Percentiles rank a stretch among this genome's conserved stretches.
These are phyloP conservation scores for Carassius gibelio DNA, from an alignment of 2,113 vertebrate species.

Conservation along the genomic window DNA sequence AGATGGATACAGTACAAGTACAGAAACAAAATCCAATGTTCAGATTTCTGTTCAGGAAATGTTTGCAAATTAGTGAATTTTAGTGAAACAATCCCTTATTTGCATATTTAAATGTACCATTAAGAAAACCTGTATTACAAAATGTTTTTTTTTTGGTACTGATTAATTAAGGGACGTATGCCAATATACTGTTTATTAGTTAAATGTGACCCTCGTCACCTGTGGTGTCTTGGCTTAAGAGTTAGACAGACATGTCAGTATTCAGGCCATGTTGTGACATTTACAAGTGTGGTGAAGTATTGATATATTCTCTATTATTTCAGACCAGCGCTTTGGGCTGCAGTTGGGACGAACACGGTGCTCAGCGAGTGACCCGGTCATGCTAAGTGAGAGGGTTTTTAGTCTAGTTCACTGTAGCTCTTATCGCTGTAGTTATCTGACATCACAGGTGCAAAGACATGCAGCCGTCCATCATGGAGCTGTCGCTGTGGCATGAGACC, in stretches of 20 bases:
- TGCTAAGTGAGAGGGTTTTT: neutral
- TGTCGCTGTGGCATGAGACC: constrained; percentile 32
- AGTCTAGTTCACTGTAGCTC: constrained; percentile 24
- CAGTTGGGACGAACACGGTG: neutral
- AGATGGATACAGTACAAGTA: neutral
- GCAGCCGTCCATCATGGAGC: constrained; percentile 35
- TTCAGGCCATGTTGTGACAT: neutral
- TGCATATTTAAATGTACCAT: too few relatives aligned
- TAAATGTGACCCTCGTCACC: neutral
- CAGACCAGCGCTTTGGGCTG: too few relatives aligned
- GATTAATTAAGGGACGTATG: too few relatives aligned
- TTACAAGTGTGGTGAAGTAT: neutral
- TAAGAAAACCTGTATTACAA: neutral
- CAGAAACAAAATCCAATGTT: too few relatives aligned
- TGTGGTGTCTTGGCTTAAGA: neutral
- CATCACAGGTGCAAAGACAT: constrained; percentile 62
- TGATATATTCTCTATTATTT: neutral
- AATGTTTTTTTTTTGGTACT: neutral
- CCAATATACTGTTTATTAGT: too few relatives aligned
- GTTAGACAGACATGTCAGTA: neutral
- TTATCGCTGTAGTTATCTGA: constrained; percentile 61
- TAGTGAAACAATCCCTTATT: too few relatives aligned
- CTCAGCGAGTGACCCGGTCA: neutral
- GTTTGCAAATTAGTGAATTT: too few relatives aligned
- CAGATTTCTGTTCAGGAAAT: too few relatives aligned